Evolutionary conservation across 2,113 vertebrate species (phyloP), one percentile per base, ranked within the genome.

Genomic region (Clarias magur): DNA sequence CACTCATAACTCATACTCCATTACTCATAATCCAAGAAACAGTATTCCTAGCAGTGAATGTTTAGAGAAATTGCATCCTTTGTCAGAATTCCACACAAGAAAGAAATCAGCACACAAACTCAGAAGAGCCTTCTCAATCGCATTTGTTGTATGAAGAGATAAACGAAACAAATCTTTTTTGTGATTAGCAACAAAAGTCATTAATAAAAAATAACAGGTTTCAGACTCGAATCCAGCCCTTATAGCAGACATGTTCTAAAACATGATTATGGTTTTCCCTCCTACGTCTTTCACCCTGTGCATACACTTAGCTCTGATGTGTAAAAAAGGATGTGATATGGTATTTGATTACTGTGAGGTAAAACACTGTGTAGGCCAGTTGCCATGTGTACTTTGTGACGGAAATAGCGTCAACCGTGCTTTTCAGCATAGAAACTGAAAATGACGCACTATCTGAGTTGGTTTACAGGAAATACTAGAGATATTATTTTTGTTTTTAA

Each of bases 361-460:
- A 13, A 76, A 13, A 48, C 23, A 75, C 11, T n/a, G 73, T 75
- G 38, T 13, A 53, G 25, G 5, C 48, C 4, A 3, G 48, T 8
- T 54, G 75, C 25, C 75, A 56, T 78, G 75, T 54, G 13, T 54
- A 78, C 75, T 78, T 27, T 78, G 70, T 38, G 48, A 78, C 75
- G 54, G 12, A 78, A 78, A 78, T 56, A 78, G 48, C 23, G n/a
- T 9, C 75, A 78, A 54, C 12, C 6, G 48, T 78, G 75, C 11
- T 78, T 54, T 54, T 7, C 13, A 54, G 73, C 73, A 54, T 48
- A 78, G 48, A 78, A 78, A 78, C 48, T 78, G 12, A 53, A 53
- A 76, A 76, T 23, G 8, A 56, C 3, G 5, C 73, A 79, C n/a
- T 79, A 7, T 4, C 11, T 15, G 21, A n/a, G 53, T n/a, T 15